Base-by-base conservation (phyloP, 2,797 vertebrate species). In the Eulemur coronatus region DNA sequence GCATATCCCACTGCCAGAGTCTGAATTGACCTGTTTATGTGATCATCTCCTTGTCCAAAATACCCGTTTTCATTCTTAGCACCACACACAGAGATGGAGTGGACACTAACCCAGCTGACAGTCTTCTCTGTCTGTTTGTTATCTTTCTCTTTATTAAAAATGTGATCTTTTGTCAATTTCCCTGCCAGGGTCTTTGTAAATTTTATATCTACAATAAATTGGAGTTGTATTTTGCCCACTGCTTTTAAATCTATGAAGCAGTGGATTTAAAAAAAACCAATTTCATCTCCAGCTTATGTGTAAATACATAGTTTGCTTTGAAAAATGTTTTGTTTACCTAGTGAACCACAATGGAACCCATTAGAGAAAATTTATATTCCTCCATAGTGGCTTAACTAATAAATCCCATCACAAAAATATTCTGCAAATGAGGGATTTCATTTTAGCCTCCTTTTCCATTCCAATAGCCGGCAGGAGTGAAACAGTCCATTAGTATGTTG, bases 261-360 rank as follows among this genome's bases (percentile, higher is more conserved):
- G 89, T 15, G 76, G 72, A 81, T 96, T 97, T 96, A 95, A 79
- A 92, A 97, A 91, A 73, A 46, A 46, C 10, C 67, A 70, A 91
- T 90, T 91, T 97, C 4, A 43, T 96, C 96, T 92, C 84, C 59
- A 61, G 57, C 48, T 84, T 63, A n/a, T 12, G 28, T 43, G n/a
- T 65, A 84, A 96, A 95, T 69, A 93, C 13, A 8, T 43, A 94
- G 91, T 90, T 96, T 95, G 59, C 72, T 97, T 91, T 57, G 70
- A 91, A 96, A 85, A 28, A 59, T 82, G 50, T 82, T 96, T 97
- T 92, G 59, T 97, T 97, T 95, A 81, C 88, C 61, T 82, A 84
- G 35, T 38, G 35, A 52, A 38, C 93, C 90, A 96, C 26, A 94
- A 93, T 61, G 43, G 26, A 84, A 86, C 18, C 43, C 11, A 14